phyloP scores from a whole-genome alignment of 2,797 vertebrate species.

The Microcaecilia unicolor region DNA sequence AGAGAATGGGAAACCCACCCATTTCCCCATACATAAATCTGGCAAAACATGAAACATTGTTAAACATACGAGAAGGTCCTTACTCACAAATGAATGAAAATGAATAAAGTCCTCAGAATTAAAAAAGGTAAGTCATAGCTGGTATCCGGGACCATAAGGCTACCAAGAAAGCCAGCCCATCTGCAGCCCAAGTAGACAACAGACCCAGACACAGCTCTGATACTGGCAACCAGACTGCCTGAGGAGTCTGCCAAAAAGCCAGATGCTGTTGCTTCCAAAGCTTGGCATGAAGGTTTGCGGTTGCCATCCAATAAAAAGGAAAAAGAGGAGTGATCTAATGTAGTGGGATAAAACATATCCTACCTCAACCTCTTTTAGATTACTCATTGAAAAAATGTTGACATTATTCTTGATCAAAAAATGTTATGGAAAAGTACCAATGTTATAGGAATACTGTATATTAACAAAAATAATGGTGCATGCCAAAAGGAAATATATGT shows the following conservation, averaged over 20 bases:
- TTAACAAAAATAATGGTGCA: slow-evolving; percentile 64
- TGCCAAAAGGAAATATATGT: slow-evolving; percentile 60
- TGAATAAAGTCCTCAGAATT: slow-evolving; percentile 68
- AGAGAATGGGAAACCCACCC: not conserved
- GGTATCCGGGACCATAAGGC: slow-evolving; percentile 69
- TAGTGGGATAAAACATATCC: slow-evolving; percentile 70
- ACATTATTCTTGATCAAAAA: slow-evolving; percentile 63
- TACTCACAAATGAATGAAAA: slow-evolving; percentile 72
- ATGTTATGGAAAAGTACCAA: no score
- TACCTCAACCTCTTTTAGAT: slow-evolving; percentile 73
- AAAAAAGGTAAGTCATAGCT: slow-evolving; percentile 71
- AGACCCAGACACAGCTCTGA: slow-evolving; percentile 71
- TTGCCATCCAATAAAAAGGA: slow-evolving; percentile 71
- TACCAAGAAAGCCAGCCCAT: slow-evolving; percentile 70
- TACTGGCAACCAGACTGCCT: slow-evolving; percentile 65
- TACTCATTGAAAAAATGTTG: slow-evolving; percentile 62
- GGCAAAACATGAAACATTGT: slow-evolving; percentile 48
- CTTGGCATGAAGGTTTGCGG: slow-evolving; percentile 67
- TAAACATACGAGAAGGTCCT: no score
- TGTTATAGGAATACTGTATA: slow-evolving; percentile 65
- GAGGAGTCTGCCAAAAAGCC: slow-evolving; percentile 65
- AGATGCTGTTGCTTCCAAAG: slow-evolving; percentile 74
- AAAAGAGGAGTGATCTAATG: slow-evolving; percentile 73
- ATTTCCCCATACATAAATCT: not conserved
- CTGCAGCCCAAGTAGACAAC: slow-evolving; percentile 69